phyloP scores from a whole-genome alignment of 2,888 invertebrate species.

The Chymomyza procnemis region DNA sequence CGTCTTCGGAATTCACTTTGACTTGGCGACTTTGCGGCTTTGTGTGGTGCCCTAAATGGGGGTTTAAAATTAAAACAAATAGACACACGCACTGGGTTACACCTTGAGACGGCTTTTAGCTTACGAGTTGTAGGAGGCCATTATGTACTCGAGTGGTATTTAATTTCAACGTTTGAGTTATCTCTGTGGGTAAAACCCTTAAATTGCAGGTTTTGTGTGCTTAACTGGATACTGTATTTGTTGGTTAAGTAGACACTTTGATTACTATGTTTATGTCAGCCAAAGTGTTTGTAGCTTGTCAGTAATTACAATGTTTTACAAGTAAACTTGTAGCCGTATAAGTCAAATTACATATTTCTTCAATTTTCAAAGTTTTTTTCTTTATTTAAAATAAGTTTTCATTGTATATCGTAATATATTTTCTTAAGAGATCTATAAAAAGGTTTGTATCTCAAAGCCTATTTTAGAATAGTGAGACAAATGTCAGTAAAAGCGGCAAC shows the following conservation, averaged over 20 bases:
- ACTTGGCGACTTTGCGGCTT: slow-evolving; percentile 49
- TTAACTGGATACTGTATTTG: not conserved
- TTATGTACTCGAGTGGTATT: not conserved
- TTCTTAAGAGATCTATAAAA: no score
- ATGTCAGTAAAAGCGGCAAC: no score
- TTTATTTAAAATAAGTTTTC: no score
- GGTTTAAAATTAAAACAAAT: slow-evolving; percentile 63
- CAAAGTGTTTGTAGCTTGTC: not conserved
- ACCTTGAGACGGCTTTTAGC: not conserved
- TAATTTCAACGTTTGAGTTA: not conserved
- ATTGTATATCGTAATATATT: no score
- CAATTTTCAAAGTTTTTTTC: no score
- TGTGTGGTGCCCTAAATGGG: slow-evolving; percentile 26
- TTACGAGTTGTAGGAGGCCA: not conserved
- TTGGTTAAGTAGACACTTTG: not conserved
- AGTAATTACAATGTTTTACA: no score
- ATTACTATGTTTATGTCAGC: not conserved
- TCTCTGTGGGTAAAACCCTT: not conserved
- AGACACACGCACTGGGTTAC: slow-evolving; percentile 26
- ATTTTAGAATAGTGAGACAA: no score
- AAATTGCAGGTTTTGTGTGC: not conserved
- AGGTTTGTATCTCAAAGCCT: no score
- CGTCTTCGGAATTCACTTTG: slow-evolving; percentile 13
- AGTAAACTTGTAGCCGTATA: no score
- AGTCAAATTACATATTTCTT: no score